Evolutionary conservation across 2,113 vertebrate species (phyloP).

Genomic region (Sceloporus undulatus): DNA sequence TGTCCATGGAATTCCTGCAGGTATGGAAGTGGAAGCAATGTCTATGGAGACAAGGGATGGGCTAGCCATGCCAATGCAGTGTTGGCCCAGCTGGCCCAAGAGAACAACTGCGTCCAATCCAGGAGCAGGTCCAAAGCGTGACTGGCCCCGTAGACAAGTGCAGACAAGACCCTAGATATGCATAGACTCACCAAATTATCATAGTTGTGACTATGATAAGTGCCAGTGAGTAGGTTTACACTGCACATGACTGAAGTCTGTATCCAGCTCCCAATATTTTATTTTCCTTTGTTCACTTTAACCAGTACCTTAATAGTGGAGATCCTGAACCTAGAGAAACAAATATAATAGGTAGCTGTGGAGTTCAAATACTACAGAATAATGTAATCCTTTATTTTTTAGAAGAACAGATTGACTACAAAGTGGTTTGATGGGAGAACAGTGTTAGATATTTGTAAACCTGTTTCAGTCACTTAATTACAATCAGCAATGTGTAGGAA

Average conservation of each 20-base stretch:
- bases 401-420: background rate
- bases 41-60: no score
- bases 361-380: background rate
- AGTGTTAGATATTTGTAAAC: background rate
- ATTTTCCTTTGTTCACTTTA: background rate
- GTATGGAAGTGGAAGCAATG: no score
- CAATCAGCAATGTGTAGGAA: background rate
- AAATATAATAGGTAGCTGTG: background rate
- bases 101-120: no score
- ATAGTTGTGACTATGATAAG: background rate
- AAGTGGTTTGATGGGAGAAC: background rate
- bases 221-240: background rate
- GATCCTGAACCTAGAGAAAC: background rate
- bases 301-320: background rate
- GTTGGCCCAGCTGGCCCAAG: no score
- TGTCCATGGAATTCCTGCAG: no score
- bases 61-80: no score
- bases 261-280: background rate
- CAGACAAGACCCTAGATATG: background rate
- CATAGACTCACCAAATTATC: background rate
- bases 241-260: background rate
- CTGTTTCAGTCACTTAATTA: background rate
- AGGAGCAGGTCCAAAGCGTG: no score
- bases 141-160: no score
- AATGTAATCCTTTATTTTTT: background rate